These are phyloP conservation scores for Crocodylus rhombifer DNA, from an alignment of 2,797 vertebrate species.

Conservation along the genomic window DNA sequence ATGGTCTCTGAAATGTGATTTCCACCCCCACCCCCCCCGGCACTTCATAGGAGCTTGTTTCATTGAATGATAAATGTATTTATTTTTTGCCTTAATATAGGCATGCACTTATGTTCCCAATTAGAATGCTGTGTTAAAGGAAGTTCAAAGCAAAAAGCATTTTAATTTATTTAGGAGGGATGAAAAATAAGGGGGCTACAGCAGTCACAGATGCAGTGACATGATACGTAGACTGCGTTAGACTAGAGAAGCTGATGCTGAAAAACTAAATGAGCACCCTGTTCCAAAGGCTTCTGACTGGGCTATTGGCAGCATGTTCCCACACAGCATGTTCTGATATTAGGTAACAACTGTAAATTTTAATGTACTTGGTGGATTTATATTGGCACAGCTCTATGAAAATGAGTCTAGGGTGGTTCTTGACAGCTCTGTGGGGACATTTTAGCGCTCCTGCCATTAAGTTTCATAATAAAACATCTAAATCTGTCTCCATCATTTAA, in stretches of 20 bases:
- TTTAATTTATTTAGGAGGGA: slow-evolving; percentile 14
- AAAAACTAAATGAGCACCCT: neutral
- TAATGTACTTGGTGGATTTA: neutral
- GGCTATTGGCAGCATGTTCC: neutral
- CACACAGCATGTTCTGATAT: neutral
- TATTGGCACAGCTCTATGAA: neutral
- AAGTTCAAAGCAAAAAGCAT: too few species aligned
- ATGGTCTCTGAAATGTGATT: slow-evolving; percentile 42
- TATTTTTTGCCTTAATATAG: slow-evolving; percentile 72
- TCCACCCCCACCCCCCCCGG: slow-evolving; percentile 1
- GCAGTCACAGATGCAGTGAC: fast-evolving
- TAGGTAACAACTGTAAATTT: slow-evolving; percentile 1
- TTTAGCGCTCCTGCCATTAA: neutral
- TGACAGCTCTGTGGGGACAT: slow-evolving; percentile 30
- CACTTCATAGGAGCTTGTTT: slow-evolving; percentile 36
- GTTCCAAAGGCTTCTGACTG: neutral
- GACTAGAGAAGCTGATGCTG: neutral
- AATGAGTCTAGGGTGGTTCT: neutral
- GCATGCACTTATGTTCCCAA: slow-evolving; percentile 4
- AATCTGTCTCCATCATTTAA: slow-evolving; percentile 61
- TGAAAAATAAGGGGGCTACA: neutral
- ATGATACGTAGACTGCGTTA: neutral
- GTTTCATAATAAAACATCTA: slow-evolving; percentile 33
- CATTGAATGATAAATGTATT: slow-evolving; percentile 60
- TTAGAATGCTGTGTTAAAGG: slow-evolving; percentile 24